Percentiles rank a stretch among this genome's conserved stretches.
These are phyloP conservation scores for Gryon sp. DNA, from an alignment of 1,140 invertebrate species.

Conservation along the genomic window DNA sequence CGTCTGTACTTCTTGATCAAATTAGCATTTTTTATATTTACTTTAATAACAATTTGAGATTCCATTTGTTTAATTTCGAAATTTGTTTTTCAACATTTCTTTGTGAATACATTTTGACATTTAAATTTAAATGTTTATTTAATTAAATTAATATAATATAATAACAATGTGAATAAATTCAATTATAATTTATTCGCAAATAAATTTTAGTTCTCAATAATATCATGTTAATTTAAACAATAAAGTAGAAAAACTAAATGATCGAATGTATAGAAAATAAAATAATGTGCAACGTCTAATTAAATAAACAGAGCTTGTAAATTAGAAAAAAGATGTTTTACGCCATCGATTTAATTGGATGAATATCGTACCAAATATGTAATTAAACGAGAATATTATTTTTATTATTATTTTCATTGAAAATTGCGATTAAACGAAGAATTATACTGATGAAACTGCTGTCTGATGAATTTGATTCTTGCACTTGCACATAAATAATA, in stretches of 20 bases:
- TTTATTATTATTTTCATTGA: conserved; percentile 31
- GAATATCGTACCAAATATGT: conserved; percentile 11
- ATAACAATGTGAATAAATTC: too few relatives aligned
- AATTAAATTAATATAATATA: too few relatives aligned
- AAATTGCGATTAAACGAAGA: conserved; percentile 9
- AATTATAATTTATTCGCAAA: background rate
- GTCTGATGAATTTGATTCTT: conserved; percentile 15
- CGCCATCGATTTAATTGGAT: background rate
- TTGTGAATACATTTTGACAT: too few relatives aligned
- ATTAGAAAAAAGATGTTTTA: too few relatives aligned
- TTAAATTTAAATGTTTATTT: too few relatives aligned
- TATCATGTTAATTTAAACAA: background rate
- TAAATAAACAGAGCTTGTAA: too few relatives aligned
- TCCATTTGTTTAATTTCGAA: too few relatives aligned
- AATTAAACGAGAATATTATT: conserved; percentile 19
- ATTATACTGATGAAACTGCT: conserved; percentile 36
- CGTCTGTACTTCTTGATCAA: conserved; percentile 24
- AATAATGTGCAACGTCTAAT: too few relatives aligned
- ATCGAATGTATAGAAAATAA: background rate
- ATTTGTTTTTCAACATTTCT: too few relatives aligned
- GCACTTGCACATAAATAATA: background rate
- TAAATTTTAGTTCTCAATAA: background rate
- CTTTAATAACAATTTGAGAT: too few relatives aligned
- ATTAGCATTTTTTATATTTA: too few relatives aligned
- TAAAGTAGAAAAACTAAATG: background rate